These are phyloP conservation scores for Hippocampus comes DNA, from an alignment of 2,113 vertebrate species.

Conservation along the genomic window DNA sequence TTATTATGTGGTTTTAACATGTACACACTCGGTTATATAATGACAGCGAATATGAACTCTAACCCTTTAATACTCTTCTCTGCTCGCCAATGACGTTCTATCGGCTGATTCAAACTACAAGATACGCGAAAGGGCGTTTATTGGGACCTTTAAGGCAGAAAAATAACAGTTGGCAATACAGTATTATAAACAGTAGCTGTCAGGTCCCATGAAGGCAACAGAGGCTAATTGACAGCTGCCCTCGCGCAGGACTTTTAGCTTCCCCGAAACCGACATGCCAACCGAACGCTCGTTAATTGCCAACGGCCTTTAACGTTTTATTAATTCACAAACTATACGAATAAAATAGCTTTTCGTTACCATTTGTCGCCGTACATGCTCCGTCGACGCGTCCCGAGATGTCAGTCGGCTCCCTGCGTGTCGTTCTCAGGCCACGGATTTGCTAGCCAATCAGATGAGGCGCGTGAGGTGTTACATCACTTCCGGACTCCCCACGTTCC, in stretches of 20 bases:
- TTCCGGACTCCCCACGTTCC: slow-evolving; percentile 50
- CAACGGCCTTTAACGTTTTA: fast-evolving
- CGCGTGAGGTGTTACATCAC: slow-evolving; percentile 66
- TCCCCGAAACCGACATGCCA: not conserved
- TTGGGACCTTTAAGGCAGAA: not conserved
- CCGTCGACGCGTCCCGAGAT: slow-evolving; percentile 6
- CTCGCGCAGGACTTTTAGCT: slow-evolving; percentile 16
- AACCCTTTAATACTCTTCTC: slow-evolving; percentile 16
- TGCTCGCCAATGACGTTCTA: not conserved
- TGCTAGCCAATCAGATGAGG: slow-evolving; percentile 45
- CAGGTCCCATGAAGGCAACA: slow-evolving; percentile 17
- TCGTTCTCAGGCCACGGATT: slow-evolving; percentile 39
- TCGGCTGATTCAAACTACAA: not conserved
- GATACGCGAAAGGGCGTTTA: not conserved
- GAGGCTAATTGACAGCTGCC: slow-evolving; percentile 38
- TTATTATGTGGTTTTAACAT: not conserved
- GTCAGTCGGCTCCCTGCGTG: slow-evolving; percentile 17
- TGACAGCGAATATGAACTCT: slow-evolving; percentile 15
- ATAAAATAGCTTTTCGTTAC: slow-evolving; percentile 27
- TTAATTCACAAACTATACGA: not conserved
- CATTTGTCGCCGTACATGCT: slow-evolving; percentile 14
- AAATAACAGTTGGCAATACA: slow-evolving; percentile 10
- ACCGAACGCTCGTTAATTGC: not conserved
- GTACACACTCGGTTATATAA: slow-evolving; percentile 43
- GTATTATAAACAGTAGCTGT: not conserved